Percentiles rank a stretch among this genome's conserved stretches.
These are phyloP conservation scores for Drosophila paramelanica DNA, from an alignment of 2,888 invertebrate genomes.

Conservation along the genomic window DNA sequence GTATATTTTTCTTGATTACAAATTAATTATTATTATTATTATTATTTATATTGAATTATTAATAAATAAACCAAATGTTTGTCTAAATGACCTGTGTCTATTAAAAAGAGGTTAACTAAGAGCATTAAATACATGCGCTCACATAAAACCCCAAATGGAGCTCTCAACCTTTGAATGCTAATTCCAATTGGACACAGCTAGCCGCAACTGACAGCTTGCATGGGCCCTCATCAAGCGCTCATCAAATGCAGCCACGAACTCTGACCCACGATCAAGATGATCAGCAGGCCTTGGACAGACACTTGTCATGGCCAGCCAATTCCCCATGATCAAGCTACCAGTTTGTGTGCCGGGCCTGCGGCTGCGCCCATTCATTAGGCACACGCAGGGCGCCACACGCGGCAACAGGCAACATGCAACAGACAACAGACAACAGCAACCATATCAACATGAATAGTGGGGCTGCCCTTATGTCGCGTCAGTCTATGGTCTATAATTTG, in stretches of 20 bases:
- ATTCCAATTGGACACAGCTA: constrained; percentile 25
- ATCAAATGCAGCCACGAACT: constrained; percentile 36
- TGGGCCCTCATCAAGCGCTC: constrained; percentile 17
- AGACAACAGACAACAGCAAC: neutral
- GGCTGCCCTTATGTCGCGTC: neutral
- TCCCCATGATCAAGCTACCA: constrained; percentile 29
- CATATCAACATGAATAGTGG: neutral
- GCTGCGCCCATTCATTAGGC: constrained; percentile 52
- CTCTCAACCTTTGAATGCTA: constrained; percentile 1
- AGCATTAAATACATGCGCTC: neutral
- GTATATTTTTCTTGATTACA: no score
- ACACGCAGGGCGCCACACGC: constrained; percentile 34
- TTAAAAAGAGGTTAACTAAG: no score
- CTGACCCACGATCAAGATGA: constrained; percentile 39
- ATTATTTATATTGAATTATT: no score
- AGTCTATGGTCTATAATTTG: constrained; percentile 47
- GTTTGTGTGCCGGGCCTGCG: constrained; percentile 1
- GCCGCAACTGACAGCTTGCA: constrained; percentile 22
- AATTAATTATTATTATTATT: no score
- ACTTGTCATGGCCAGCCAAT: constrained; percentile 44
- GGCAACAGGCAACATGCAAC: constrained; percentile 5
- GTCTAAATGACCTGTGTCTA: no score
- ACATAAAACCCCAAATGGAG: neutral
- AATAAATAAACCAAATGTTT: no score
- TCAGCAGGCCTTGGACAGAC: constrained; percentile 22